These are phyloP conservation scores for Gymnoscopelus braueri DNA, from an alignment of 2,797 vertebrate genomes.

Conservation along the genomic window DNA sequence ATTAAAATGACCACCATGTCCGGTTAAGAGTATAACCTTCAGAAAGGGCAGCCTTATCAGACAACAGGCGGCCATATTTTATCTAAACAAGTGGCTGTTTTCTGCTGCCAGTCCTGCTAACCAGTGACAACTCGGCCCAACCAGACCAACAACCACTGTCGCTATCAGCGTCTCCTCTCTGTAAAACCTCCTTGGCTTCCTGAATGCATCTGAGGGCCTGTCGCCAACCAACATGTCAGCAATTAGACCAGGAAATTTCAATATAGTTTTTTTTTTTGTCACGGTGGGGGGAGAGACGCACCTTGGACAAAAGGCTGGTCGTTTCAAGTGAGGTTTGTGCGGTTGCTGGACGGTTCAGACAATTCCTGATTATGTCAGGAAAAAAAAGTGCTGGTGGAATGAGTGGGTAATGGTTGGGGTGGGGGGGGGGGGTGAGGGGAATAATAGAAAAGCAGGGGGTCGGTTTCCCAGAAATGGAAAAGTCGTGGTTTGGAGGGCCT, in stretches of 20 bases:
- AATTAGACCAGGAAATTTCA: constrained; percentile 68
- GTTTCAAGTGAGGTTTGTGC: constrained; percentile 73
- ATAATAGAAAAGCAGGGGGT: constrained; percentile 77
- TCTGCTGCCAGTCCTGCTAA: constrained; percentile 8
- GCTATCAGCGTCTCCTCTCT: constrained; percentile 37
- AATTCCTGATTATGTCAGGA: constrained; percentile 77
- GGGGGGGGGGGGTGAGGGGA: constrained; percentile 60
- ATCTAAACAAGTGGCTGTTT: constrained; percentile 14
- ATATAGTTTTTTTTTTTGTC: constrained; percentile 39
- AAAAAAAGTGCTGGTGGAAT: constrained; percentile 58
- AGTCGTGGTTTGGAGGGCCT: constrained; percentile 76
- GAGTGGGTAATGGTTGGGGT: constrained; percentile 40
- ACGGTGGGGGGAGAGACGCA: constrained; percentile 41
- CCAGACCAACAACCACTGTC: constrained; percentile 1
- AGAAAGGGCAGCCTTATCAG: constrained; percentile 18
- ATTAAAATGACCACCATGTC: neutral
- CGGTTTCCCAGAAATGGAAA: constrained; percentile 83
- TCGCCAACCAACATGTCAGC: constrained; percentile 63
- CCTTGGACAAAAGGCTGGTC: constrained; percentile 72
- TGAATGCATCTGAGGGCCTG: constrained; percentile 34
- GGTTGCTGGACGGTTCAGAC: constrained; percentile 77
- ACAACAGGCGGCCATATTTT: constrained; percentile 6
- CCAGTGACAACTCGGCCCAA: constrained; percentile 22
- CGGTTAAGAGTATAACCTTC: constrained; percentile 1
- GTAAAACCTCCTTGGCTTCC: constrained; percentile 30